Conservation (phyloP, 2,797 vertebrate genomes). For the Acanthis flammea region DNA sequence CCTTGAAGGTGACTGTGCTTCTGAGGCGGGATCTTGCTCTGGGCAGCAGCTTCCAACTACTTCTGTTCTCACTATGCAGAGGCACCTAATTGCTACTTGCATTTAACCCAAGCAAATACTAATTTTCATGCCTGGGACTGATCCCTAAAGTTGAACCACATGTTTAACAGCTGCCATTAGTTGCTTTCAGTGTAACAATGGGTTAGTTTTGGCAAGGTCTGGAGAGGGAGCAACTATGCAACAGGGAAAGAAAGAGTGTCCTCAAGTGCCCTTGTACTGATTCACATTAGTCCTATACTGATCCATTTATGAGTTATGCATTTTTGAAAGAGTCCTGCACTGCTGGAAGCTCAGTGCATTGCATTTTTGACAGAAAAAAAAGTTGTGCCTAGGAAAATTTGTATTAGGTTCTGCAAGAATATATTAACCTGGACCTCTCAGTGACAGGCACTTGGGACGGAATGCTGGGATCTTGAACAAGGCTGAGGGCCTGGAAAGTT, state of each 20-base stretch:
- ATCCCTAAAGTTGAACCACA: constrained; percentile 8
- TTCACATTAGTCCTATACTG: not conserved
- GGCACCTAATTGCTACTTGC: not conserved
- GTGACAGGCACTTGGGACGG: not conserved
- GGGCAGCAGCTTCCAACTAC: not conserved
- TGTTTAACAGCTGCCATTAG: not conserved
- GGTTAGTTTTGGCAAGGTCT: not conserved
- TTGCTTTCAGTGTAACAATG: not conserved
- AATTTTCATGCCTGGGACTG: not conserved
- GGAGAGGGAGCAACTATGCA: not conserved
- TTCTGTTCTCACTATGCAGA: not conserved
- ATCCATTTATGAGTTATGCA: not conserved
- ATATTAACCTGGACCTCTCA: not conserved
- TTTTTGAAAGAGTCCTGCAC: not conserved
- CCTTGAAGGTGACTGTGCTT: not conserved
- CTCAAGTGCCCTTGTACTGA: not conserved
- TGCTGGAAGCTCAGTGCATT: not conserved
- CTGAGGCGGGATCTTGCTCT: not conserved
- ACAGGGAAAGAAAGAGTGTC: not conserved
- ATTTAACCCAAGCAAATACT: not conserved
- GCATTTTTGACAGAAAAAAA: not conserved
- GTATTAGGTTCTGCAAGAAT: not conserved
- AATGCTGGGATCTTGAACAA: not conserved
- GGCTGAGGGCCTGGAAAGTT: not conserved
- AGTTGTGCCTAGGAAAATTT: not conserved